Conservation (phyloP, 1,140 invertebrate species). For the Berghia stephanieae region DNA sequence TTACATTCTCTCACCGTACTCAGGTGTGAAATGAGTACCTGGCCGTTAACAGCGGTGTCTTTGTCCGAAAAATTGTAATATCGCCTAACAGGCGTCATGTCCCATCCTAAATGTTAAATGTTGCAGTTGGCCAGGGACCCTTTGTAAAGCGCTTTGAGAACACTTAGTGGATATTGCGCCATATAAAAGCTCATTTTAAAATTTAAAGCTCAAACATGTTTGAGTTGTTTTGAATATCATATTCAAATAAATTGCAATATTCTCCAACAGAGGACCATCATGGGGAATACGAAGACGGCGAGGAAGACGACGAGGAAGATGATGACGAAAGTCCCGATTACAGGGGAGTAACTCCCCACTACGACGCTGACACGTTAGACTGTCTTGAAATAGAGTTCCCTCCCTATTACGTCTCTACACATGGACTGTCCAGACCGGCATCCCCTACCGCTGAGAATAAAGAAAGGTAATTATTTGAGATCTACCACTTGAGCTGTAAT, state of each 20-base stretch:
- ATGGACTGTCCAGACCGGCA: constrained; percentile 61
- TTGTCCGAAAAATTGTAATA: too few species aligned
- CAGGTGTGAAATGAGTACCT: too few species aligned
- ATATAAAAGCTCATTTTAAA: too few species aligned
- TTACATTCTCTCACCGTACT: too few species aligned
- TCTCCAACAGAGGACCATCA: neutral
- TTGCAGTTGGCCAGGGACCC: too few species aligned
- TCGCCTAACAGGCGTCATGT: too few species aligned
- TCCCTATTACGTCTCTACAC: constrained; percentile 62
- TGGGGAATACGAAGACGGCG: neutral
- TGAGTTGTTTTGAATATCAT: neutral
- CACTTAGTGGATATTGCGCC: too few species aligned
- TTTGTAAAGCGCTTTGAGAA: too few species aligned
- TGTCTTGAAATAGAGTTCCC: constrained; percentile 59
- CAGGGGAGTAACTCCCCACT: constrained; percentile 28
- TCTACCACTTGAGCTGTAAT: neutral
- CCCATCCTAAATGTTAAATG: too few species aligned
- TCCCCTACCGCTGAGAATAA: constrained; percentile 51
- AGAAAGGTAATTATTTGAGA: constrained; percentile 46
- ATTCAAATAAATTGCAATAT: neutral
- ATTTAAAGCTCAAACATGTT: too few species aligned
- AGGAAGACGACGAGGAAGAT: constrained; percentile 14
- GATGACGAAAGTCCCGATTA: constrained; percentile 24
- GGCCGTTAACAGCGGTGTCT: too few species aligned
- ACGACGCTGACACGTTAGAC: constrained; percentile 46